Base-by-base conservation (phyloP, 2,113 vertebrate genomes). In the Dasyurus viverrinus region DNA sequence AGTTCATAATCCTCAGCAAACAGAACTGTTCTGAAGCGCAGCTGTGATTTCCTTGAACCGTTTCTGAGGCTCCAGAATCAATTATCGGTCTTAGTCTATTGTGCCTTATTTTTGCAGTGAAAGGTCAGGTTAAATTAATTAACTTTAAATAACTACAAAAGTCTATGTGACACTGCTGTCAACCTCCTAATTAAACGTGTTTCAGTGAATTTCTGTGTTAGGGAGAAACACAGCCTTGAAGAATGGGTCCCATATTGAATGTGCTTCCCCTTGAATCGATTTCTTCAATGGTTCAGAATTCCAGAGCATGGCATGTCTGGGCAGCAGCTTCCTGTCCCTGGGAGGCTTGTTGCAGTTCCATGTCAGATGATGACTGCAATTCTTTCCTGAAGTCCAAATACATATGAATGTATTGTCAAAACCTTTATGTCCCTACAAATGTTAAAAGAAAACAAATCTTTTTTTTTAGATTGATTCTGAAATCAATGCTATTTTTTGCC, bases 121-220 rank as follows among this genome's bases (percentile, higher is more conserved):
- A 96, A 93, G 96, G 94, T 95, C 96, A 92, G 50, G 91, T 92
- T 95, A 97, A 96, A 97, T 96, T 97, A 98, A 98, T 97, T 96
- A 97, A 95, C 94, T 98, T 93, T 94, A 96, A 97, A 95, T 97
- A 97, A 95, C 95, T 94, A 93, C 68, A 48, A 3, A 92, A 94
- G 68, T 50, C 91, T 89, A 16, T 42, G 27, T 94, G 92, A 92
- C 26, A 91, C 89, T 53, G 22, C 89, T 93, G 95, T 68, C 95
- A 91, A 96, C 93, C 90, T 97, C 90, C 50, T 96, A 53, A 96
- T 96, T 91, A 89, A 95, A 97, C 94, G 92, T 0, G 0, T 95
- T 97, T 92, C 92, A 93, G 55, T 94, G 55, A 93, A 89, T 57
- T 54, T 68, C 8, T 0, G 0, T 57, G 24, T 54, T 95, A 4